Evolutionary conservation across 2,797 vertebrate genomes (phyloP).

Genomic region (Anniella stebbinsi): DNA sequence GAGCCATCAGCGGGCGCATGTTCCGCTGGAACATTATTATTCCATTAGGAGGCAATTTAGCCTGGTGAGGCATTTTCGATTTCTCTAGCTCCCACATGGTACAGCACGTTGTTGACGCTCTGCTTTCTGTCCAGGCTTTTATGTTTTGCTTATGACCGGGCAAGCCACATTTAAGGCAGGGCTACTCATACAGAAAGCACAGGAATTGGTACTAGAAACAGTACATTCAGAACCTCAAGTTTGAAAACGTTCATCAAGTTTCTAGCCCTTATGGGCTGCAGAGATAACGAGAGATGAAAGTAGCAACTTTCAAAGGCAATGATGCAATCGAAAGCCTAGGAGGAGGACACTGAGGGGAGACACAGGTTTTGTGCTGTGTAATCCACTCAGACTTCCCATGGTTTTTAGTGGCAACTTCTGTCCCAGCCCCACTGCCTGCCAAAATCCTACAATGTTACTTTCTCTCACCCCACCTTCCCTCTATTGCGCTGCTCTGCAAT

Average conservation of each 20-base stretch:
- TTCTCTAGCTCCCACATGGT: constrained; percentile 28
- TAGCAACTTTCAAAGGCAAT: not conserved
- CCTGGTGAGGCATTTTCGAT: constrained; percentile 54
- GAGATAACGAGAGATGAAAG: not conserved
- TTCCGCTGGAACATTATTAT: constrained; percentile 69
- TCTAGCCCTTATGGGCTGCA: no score
- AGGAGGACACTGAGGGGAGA: no score
- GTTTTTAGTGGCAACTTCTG: not conserved
- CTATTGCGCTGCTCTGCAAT: not conserved
- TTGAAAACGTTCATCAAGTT: not conserved
- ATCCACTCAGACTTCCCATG: not conserved
- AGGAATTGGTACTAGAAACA: not conserved
- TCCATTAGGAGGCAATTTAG: constrained; percentile 61
- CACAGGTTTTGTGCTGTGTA: no score
- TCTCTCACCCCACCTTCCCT: not conserved
- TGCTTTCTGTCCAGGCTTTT: constrained; percentile 56
- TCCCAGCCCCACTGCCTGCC: no score
- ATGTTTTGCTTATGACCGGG: constrained; percentile 50
- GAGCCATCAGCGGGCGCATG: constrained; percentile 50
- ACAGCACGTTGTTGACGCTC: constrained; percentile 52
- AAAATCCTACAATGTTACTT: not conserved
- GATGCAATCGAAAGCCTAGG: no score
- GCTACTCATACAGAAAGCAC: not conserved
- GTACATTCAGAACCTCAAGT: not conserved
- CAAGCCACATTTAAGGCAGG: not conserved